A percentile compares a stretch with the other conserved stretches of the same genome.
Conservation (phyloP, 2,797 vertebrate genomes). For the Darevskia nairensis region DNA sequence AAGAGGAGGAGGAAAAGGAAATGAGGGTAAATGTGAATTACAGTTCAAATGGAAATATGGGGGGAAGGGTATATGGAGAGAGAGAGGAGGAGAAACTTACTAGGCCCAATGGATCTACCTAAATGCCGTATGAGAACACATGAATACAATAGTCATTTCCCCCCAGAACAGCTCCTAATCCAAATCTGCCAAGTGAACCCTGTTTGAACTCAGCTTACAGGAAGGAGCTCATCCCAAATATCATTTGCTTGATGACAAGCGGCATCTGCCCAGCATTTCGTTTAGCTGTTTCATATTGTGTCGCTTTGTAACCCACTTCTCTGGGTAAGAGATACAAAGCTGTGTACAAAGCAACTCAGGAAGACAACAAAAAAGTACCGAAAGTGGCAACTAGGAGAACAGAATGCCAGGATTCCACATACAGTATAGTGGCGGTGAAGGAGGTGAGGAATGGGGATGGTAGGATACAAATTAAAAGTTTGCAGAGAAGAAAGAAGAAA, state of each 20-base stretch:
- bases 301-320: not conserved
- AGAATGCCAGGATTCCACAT: not conserved
- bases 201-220: not conserved
- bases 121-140: not conserved
- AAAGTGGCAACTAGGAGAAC: not conserved
- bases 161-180: not conserved
- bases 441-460: not conserved
- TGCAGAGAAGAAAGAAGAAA: not conserved
- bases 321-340: not conserved
- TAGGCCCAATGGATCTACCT: not conserved
- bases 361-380: not conserved
- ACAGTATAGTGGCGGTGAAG: fast-evolving
- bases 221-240: not conserved
- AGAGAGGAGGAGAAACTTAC: not conserved
- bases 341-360: not conserved
- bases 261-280: not conserved
- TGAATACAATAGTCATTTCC: not conserved
- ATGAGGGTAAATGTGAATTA: not conserved
- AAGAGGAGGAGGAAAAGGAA: not conserved
- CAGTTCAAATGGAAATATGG: not conserved
- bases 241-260: not conserved
- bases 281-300: not conserved
- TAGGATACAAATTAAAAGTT: not conserved
- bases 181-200: not conserved
- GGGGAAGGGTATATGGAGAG: no score